Conservation (phyloP, 1,140 invertebrate genomes). For the Ditylenchus dipsaci region DNA sequence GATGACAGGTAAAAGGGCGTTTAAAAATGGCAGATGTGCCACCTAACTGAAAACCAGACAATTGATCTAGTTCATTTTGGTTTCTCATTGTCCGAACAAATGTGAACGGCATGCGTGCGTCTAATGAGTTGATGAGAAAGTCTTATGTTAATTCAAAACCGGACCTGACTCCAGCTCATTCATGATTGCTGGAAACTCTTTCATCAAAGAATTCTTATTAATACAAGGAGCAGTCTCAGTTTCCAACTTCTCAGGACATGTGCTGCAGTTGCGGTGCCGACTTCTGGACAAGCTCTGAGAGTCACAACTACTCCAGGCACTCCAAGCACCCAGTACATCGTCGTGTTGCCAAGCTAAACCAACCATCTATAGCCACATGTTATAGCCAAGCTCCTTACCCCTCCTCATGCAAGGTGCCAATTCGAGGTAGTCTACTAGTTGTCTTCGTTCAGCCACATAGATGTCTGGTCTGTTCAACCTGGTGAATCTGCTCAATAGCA, state of each 20-base stretch:
- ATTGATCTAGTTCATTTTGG: too few relatives aligned
- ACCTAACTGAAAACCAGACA: too few relatives aligned
- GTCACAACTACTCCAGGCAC: conserved; percentile 24
- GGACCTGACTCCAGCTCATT: conserved; percentile 6
- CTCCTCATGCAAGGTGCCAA: conserved; percentile 29
- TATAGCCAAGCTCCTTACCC: background rate
- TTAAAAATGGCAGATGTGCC: too few relatives aligned
- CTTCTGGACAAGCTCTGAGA: conserved; percentile 5
- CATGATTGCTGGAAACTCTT: conserved; percentile 20
- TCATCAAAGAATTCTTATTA: conserved; percentile 7
- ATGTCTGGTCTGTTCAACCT: conserved; percentile 30
- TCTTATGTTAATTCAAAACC: background rate
- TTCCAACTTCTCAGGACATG: background rate
- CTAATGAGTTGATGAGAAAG: too few relatives aligned
- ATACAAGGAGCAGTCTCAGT: conserved; percentile 17
- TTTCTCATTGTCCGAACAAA: too few relatives aligned
- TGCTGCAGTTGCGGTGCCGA: conserved; percentile 24
- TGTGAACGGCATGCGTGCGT: too few relatives aligned
- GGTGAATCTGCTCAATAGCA: conserved; percentile 43
- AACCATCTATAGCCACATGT: background rate
- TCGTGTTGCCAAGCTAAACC: conserved; percentile 35
- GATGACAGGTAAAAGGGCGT: too few relatives aligned
- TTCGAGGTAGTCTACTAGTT: conserved; percentile 41
- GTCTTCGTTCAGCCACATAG: conserved; percentile 33
- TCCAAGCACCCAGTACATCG: conserved; percentile 22